Evolutionary conservation across 2,797 vertebrate genomes (phyloP).

Genomic region (Xenops minutus): DNA sequence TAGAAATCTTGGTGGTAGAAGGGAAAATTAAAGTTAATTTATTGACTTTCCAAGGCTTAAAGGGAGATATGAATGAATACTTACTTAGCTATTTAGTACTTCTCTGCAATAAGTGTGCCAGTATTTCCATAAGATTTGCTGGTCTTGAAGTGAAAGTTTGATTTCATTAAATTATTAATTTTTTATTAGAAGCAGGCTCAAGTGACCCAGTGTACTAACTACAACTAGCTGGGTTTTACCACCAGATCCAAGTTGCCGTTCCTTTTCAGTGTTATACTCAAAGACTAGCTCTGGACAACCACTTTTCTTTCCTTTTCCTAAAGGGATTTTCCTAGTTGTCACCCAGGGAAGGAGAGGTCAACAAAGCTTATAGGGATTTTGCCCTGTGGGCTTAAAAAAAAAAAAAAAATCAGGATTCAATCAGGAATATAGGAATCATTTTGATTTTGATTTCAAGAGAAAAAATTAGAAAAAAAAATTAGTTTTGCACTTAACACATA

Average conservation of each 20-base stretch:
- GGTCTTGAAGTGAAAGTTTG: not conserved
- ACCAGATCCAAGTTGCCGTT: not conserved
- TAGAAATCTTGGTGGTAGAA: not conserved
- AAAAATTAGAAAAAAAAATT: not conserved
- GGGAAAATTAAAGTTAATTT: not conserved
- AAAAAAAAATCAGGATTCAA: not conserved
- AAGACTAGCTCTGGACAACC: not conserved
- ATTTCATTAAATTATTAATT: not conserved
- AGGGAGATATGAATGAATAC: not conserved
- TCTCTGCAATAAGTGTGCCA: not conserved
- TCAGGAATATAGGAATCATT: not conserved
- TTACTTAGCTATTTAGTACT: not conserved
- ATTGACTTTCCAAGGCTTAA: not conserved
- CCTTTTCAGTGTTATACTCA: not conserved
- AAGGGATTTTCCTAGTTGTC: not conserved
- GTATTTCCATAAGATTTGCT: not conserved
- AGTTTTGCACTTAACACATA: not conserved
- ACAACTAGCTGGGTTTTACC: not conserved
- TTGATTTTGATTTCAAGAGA: not conserved
- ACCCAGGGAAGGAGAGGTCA: not conserved
- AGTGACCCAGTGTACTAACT: not conserved
- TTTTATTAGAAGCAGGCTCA: not conserved
- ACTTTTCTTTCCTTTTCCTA: not conserved
- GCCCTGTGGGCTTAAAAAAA: not conserved
- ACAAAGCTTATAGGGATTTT: not conserved